phyloP scores from a whole-genome alignment of 2,888 invertebrate genomes.

The Emmelina monodactyla region DNA sequence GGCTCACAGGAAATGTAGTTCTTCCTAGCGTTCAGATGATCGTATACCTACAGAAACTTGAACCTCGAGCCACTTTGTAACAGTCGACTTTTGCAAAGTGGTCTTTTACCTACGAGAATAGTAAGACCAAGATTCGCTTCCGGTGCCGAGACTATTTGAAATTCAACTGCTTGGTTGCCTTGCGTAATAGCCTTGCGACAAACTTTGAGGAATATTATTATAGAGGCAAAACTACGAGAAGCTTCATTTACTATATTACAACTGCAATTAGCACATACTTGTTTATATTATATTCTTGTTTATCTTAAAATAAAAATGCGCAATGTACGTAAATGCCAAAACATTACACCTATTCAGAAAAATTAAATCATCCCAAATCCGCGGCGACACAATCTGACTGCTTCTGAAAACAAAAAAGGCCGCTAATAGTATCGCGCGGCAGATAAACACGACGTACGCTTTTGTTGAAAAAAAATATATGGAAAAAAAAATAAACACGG shows the following conservation, averaged over 20 bases:
- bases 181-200: too few species aligned
- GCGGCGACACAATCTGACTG: slow-evolving; percentile 44
- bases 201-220: too few species aligned
- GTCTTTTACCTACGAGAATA: slow-evolving; percentile 17
- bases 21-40: slow-evolving; percentile 24
- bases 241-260: too few species aligned
- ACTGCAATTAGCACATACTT: too few species aligned
- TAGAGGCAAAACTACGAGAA: too few species aligned
- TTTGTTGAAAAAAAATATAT: slow-evolving; percentile 58
- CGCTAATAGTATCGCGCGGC: slow-evolving; percentile 51
- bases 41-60: slow-evolving; percentile 30
- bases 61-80: slow-evolving; percentile 30
- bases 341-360: slow-evolving; percentile 14
- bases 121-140: not conserved
- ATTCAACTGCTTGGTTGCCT: not conserved
- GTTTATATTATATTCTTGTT: too few species aligned
- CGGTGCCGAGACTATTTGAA: slow-evolving; percentile 3
- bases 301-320: too few species aligned
- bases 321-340: not conserved
- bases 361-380: slow-evolving; percentile 52
- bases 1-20: slow-evolving; percentile 28
- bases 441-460: slow-evolving; percentile 53
- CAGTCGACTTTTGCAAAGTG: slow-evolving; percentile 27
- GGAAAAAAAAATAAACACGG: slow-evolving; percentile 62
- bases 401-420: slow-evolving; percentile 54